phyloP scores from a whole-genome alignment of 2,113 vertebrate species.

The Tragulus kanchil region DNA sequence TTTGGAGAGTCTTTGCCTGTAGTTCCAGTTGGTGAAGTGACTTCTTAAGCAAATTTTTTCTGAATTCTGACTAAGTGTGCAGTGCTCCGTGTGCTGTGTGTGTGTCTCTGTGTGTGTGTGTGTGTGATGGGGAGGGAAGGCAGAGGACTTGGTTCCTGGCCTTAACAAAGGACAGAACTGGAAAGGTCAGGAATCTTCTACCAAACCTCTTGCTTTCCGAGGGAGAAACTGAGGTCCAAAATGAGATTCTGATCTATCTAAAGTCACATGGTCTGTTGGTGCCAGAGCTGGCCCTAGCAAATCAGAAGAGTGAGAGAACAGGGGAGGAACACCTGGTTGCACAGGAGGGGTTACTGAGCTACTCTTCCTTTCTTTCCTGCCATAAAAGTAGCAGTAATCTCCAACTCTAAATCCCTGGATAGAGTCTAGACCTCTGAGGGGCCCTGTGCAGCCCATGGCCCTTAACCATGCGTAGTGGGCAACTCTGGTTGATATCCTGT shows the following conservation, averaged over 20 bases:
- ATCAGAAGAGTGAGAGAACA: neutral
- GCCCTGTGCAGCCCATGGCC: neutral
- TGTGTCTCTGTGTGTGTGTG: too few relatives aligned
- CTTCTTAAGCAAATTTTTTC: slow-evolving; percentile 42
- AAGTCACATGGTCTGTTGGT: neutral
- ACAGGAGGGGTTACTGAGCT: neutral
- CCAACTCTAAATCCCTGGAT: neutral
- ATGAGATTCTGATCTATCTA: neutral
- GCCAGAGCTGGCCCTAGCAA: neutral
- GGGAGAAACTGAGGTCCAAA: neutral
- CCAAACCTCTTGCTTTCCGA: neutral
- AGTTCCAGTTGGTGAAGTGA: slow-evolving; percentile 41
- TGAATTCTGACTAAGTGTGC: slow-evolving; percentile 13
- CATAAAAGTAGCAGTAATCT: slow-evolving; percentile 3
- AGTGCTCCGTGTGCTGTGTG: neutral
- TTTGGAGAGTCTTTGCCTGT: neutral
- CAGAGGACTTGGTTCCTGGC: neutral
- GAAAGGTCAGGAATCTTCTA: slow-evolving; percentile 12
- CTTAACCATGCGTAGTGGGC: neutral
- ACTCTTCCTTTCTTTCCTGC: neutral
- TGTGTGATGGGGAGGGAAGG: neutral
- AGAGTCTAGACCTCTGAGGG: neutral
- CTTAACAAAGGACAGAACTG: neutral
- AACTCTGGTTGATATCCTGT: neutral
- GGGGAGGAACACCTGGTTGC: too few relatives aligned